Base-by-base conservation (phyloP, 2,888 invertebrate genomes). In the Iphiclides podalirius region DNA sequence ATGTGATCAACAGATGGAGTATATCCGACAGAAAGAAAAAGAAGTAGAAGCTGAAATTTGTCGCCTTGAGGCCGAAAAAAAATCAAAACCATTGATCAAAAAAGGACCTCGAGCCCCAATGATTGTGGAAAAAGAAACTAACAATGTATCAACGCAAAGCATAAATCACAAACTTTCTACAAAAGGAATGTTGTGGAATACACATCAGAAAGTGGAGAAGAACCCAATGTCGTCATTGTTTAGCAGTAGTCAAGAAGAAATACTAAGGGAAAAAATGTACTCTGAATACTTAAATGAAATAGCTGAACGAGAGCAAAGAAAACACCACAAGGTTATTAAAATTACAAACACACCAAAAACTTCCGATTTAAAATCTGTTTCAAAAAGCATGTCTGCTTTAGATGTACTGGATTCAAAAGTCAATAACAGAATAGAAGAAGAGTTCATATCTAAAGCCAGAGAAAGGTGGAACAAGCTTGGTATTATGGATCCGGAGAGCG, bases 231-330 rank as follows among this genome's bases (percentile, higher is more conserved):
- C 75, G 14, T 74, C 79, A 35, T 60, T 75, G 50, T 83, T 92
- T 33, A 90, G 89, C 7, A 91, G 92, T 6, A 93, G 93, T 39
- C 94, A 95, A 72, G 92, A 92, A 54, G 94, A 95, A 73, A 86
- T 91, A 34, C 92, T 94, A 61, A 91, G 95, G 4, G 93, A 94
- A 58, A 92, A 93, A 77, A 96, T 96, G 95, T 96, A 94, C 78
- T 91, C 94, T 61, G 96, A 96, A 74, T 96, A 95, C 81, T 91
- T 95, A 69, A 89, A 90, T 66, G 94, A 95, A 79, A 93, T 96
- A 64, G 92, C 93, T 3, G 94, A 94, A 70, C 90, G 95, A 8
- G 92, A 94, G 63, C 93, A 95, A 66, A 90, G 96, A 36, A 94
- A 94, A 60, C 91, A 94, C 53, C 93, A 94, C 45, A 95, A 94